These are phyloP conservation scores for Caiman crocodilus DNA, from an alignment of 2,797 vertebrate genomes.

Conservation along the genomic window DNA sequence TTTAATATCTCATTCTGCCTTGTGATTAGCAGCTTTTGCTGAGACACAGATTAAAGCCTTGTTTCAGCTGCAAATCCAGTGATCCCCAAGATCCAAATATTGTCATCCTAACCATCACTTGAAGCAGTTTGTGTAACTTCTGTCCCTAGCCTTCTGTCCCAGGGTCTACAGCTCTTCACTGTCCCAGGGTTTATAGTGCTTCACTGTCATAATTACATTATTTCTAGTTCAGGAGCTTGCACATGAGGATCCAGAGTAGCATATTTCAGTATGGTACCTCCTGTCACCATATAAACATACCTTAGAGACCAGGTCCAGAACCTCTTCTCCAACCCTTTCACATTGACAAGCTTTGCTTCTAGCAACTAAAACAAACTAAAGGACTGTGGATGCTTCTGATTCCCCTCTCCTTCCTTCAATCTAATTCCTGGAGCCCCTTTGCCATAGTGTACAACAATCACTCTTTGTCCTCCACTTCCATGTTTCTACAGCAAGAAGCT, in stretches of 20 bases:
- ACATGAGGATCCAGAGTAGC: not conserved
- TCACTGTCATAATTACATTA: not conserved
- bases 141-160: too few species aligned
- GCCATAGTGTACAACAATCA: not conserved
- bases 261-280: not conserved
- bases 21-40: too few species aligned
- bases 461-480: not conserved
- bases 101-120: too few species aligned
- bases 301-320: not conserved
- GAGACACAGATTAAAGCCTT: too few species aligned
- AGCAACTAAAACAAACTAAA: not conserved
- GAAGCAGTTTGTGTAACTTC: too few species aligned
- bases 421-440: not conserved
- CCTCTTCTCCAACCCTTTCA: not conserved
- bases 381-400: not conserved
- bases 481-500: not conserved
- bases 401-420: not conserved
- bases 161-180: too few species aligned
- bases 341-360: not conserved
- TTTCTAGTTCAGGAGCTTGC: not conserved
- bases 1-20: too few species aligned
- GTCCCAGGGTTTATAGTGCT: not conserved
- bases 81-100: too few species aligned
- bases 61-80: too few species aligned
- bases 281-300: too few species aligned